Percentiles rank a stretch among this genome's conserved stretches.
Evolutionary conservation across 2,113 vertebrate genomes (phyloP).

Genomic region (Odocoileus virginianus): DNA sequence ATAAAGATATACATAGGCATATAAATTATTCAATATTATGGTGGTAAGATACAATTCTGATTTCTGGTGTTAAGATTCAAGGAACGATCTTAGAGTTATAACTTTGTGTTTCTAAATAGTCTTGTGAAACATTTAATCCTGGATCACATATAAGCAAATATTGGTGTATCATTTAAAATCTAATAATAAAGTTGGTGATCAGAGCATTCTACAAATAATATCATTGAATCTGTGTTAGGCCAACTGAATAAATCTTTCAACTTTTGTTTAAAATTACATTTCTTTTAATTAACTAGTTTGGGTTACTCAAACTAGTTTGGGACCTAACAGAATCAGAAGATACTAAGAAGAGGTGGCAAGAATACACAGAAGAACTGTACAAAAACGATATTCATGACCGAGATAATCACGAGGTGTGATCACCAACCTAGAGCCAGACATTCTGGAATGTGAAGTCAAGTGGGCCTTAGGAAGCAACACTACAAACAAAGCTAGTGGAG

Average conservation of each 20-base stretch:
- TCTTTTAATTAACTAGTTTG: not conserved
- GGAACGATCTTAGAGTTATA: not conserved
- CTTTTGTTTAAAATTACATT: not conserved
- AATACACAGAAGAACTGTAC: not conserved
- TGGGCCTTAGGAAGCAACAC: not conserved
- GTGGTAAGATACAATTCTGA: not conserved
- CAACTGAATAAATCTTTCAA: not conserved
- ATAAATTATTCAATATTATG: not conserved
- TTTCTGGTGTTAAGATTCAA: constrained; percentile 26
- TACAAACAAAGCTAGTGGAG: not conserved
- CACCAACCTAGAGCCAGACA: not conserved
- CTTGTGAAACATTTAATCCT: constrained; percentile 12
- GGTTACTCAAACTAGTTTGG: not conserved
- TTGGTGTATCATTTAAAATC: constrained; percentile 3
- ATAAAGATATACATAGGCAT: not conserved
- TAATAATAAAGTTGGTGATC: constrained; percentile 48
- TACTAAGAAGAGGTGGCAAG: not conserved
- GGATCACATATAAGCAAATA: not conserved
- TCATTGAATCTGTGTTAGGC: not conserved
- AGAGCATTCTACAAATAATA: constrained; percentile 6
- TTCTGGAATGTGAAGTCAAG: not conserved
- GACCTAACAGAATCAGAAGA: not conserved
- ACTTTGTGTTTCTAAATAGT: constrained; percentile 13
- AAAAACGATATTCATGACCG: not conserved
- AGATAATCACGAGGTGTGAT: not conserved